A percentile compares a stretch with the other conserved stretches of the same genome.
phyloP scores from a whole-genome alignment of 2,888 invertebrate species.

The Holacanthella duospinosa region DNA sequence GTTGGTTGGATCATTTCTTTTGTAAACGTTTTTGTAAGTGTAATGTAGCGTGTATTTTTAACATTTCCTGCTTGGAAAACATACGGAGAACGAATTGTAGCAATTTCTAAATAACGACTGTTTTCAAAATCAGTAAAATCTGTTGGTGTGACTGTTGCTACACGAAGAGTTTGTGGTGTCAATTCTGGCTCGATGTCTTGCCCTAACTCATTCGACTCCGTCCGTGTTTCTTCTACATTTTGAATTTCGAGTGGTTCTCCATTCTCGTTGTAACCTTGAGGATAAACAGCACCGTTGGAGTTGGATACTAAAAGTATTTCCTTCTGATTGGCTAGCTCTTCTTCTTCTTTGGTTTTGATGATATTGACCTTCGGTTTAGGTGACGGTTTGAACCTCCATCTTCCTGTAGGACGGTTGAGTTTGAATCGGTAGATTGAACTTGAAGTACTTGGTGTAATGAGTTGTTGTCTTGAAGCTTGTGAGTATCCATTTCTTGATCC shows the following conservation, averaged over 20 bases:
- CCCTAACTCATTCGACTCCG: conserved; percentile 33
- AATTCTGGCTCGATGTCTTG: conserved; percentile 30
- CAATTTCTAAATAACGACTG: conserved; percentile 59
- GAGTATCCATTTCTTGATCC: conserved; percentile 8
- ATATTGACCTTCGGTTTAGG: conserved; percentile 64
- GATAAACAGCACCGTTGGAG: conserved; percentile 7
- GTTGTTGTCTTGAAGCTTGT: conserved; percentile 14
- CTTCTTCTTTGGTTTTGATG: conserved; percentile 36
- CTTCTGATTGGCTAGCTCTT: conserved; percentile 19
- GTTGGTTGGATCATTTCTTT: conserved; percentile 35
- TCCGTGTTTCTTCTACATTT: conserved; percentile 29
- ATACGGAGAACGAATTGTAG: conserved; percentile 79
- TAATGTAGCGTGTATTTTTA: conserved; percentile 75
- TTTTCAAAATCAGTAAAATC: conserved; percentile 69
- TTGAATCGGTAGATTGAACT: conserved; percentile 58
- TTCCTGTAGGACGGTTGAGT: conserved; percentile 66
- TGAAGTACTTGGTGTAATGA: conserved; percentile 28
- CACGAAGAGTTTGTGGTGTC: conserved; percentile 69
- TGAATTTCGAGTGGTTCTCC: conserved; percentile 21
- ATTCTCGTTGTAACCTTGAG: conserved; percentile 12
- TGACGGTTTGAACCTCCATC: conserved; percentile 85
- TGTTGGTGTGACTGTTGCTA: conserved; percentile 77
- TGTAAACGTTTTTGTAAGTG: conserved; percentile 52
- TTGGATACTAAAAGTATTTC: conserved; percentile 9
- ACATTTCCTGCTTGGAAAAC: conserved; percentile 78